Conservation (phyloP, 2,113 vertebrate species). For the Neodontobutis hainanensis region DNA sequence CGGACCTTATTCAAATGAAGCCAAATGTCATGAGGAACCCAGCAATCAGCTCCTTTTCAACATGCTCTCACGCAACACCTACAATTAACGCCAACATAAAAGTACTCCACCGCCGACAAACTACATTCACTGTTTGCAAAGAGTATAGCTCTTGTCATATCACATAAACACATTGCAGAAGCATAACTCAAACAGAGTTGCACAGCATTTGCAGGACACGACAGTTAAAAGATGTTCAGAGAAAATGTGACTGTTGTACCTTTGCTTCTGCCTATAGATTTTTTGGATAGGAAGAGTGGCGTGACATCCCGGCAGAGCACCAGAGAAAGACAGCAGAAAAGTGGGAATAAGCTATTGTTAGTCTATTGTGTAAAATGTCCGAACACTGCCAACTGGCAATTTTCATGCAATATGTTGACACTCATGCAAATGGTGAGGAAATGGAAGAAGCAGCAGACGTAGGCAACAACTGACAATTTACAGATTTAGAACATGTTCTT, state of each 20-base stretch:
- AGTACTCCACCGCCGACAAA: not conserved
- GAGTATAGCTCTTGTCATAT: not conserved
- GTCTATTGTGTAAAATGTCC: constrained; percentile 21
- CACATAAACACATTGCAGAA: constrained; percentile 4
- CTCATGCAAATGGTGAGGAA: constrained; percentile 53
- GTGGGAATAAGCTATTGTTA: constrained; percentile 52
- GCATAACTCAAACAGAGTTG: constrained; percentile 5
- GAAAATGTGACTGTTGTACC: constrained; percentile 79
- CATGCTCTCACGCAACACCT: constrained; percentile 23
- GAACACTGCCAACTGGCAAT: constrained; percentile 24
- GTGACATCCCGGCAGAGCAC: constrained; percentile 52
- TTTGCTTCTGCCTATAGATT: constrained; percentile 94
- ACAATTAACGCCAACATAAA: constrained; percentile 16
- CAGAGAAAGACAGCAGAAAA: constrained; percentile 60
- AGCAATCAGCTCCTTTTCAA: constrained; percentile 38
- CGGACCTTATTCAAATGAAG: constrained; percentile 45
- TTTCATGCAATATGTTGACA: constrained; percentile 54
- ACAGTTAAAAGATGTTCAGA: constrained; percentile 10
- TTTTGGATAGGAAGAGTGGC: constrained; percentile 72
- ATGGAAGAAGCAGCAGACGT: constrained; percentile 22
- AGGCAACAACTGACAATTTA: constrained; percentile 12
- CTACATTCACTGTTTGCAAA: constrained; percentile 22
- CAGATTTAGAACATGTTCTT: not conserved
- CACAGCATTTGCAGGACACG: constrained; percentile 14
- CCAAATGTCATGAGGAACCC: constrained; percentile 51